Evolutionary conservation across 2,888 invertebrate genomes (phyloP).

Genomic region (Crematogaster levior): DNA sequence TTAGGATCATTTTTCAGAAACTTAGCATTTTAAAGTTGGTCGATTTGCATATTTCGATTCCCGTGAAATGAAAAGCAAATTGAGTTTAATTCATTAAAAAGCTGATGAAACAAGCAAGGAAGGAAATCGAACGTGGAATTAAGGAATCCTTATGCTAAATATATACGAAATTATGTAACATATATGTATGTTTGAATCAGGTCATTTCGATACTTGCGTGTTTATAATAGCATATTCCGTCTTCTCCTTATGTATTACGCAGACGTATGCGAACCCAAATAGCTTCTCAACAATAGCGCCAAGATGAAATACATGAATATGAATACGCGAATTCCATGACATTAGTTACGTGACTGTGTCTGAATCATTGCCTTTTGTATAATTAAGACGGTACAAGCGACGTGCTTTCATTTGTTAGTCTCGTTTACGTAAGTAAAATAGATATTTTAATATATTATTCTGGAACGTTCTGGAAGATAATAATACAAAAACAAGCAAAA

Average conservation of each 20-base stretch:
- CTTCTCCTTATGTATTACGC: neutral
- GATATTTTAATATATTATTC: neutral
- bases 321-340: neutral
- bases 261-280: neutral
- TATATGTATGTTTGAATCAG: neutral
- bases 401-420: neutral
- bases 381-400: constrained; percentile 7
- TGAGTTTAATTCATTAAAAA: neutral
- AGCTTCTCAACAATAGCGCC: neutral
- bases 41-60: neutral
- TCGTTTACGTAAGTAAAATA: neutral
- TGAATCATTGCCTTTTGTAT: neutral
- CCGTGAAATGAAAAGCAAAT: neutral
- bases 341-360: constrained; percentile 34
- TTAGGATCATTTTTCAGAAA: neutral
- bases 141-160: neutral
- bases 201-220: neutral
- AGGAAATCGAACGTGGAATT: neutral
- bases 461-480: neutral
- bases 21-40: neutral
- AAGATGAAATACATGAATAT: constrained; percentile 2
- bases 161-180: neutral
- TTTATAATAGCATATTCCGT: neutral
- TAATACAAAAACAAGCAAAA: neutral
- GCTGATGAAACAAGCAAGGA: neutral